Conservation (phyloP, 1,140 invertebrate genomes). For the Rhizoglyphus robini region DNA sequence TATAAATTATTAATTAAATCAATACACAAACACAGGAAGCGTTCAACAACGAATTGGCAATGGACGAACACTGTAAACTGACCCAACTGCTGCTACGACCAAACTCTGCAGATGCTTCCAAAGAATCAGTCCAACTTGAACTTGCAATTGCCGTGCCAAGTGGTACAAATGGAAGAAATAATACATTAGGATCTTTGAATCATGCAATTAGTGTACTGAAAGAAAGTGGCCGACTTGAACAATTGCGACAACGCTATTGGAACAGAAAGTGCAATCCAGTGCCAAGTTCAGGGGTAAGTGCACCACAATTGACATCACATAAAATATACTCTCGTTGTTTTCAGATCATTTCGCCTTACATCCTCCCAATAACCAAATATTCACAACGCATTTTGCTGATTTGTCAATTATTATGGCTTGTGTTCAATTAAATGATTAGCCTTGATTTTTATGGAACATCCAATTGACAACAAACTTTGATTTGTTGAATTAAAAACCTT, state of each 20-base stretch:
- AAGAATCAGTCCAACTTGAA: background rate
- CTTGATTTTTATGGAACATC: too few relatives aligned
- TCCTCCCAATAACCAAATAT: too few relatives aligned
- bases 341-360: too few relatives aligned
- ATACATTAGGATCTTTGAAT: background rate
- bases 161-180: background rate
- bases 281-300: too few relatives aligned
- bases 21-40: background rate
- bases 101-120: background rate
- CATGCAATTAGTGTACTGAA: background rate
- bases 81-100: background rate
- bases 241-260: constrained; percentile 6
- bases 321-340: too few relatives aligned
- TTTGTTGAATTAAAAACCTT: too few relatives aligned
- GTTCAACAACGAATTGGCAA: constrained; percentile 11
- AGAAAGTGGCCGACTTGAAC: background rate
- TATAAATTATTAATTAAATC: too few relatives aligned
- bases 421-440: too few relatives aligned
- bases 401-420: too few relatives aligned
- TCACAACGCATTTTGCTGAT: too few relatives aligned
- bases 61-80: constrained; percentile 2
- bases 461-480: too few relatives aligned
- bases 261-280: constrained; percentile 15
- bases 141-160: background rate
- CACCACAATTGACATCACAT: too few relatives aligned